Evolutionary conservation across 2,113 vertebrate genomes (phyloP), one percentile per base, ranked within the genome.

Genomic region (Phyllostomus discolor): DNA sequence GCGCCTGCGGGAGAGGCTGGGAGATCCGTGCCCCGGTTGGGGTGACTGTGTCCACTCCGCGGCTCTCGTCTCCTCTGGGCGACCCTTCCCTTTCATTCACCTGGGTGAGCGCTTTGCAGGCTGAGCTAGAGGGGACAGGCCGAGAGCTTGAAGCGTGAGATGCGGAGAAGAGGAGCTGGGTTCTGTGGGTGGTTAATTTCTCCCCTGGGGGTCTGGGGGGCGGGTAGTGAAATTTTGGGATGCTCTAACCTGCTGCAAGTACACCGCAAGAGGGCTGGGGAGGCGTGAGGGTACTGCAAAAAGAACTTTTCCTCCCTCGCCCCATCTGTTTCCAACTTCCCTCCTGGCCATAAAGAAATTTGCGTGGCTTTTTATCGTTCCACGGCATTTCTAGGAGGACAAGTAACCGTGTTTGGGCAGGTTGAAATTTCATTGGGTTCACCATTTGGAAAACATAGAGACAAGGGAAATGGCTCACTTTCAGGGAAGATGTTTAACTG

Each of bases 51-150:
- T 38, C 28, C 69, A 11, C 35, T 38, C 62, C 10, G 50, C 80
- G n/a, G 20, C 79, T 31, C 10, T 46, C 24, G 5, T 89, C 64
- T 62, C 54, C 35, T 3, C 19, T 16, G 38, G 79, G 92, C 48
- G 64, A 95, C 81, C 62, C 73, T 91, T 95, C 38, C 41, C 38
- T n/a, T 57, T 66, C 72, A 5, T 2, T 52, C 54, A 57, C 88
- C 97, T 78, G 95, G 89, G 76, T 98, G 98, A 82, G 97, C 76
- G 62, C 72, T 95, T 88, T 15, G 95, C 97, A 89, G 97, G 96
- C 98, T 96, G 41, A 31, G 97, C 97, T 57, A 76, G 46, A 92
- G 93, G 95, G 95, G 95, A 48, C 91, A 87, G 91, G 90, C 95
- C 67, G 79, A 80, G 86, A 26, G 94, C 73, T 64, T 64, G 3